Conservation (phyloP, 2,888 invertebrate species). For the Drosophila villosipedis region DNA sequence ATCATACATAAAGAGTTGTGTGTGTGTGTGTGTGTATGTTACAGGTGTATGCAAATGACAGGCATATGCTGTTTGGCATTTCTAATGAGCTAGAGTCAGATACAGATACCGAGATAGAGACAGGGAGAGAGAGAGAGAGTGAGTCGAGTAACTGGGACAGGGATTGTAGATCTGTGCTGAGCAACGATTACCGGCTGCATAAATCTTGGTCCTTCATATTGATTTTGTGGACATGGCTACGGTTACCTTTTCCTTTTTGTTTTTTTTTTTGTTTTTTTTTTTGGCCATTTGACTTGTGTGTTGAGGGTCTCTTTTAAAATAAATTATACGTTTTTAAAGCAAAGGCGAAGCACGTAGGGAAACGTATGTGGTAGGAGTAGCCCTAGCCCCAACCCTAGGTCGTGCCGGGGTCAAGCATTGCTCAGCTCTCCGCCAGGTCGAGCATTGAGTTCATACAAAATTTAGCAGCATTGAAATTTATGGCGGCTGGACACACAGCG, state of each 20-base stretch:
- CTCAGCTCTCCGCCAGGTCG: conserved; percentile 7
- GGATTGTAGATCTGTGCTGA: conserved; percentile 55
- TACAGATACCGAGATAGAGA: conserved; percentile 14
- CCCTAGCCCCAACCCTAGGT: conserved; percentile 13
- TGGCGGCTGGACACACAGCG: conserved; percentile 76
- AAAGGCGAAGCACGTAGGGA: conserved; percentile 60
- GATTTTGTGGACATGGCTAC: conserved; percentile 57
- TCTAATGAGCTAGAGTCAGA: conserved; percentile 69
- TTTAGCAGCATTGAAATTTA: conserved; percentile 79
- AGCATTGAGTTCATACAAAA: conserved; percentile 67
- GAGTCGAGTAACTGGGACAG: not conserved
- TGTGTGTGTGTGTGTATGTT: conserved; percentile 29
- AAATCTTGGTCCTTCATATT: conserved; percentile 72
- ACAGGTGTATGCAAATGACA: conserved; percentile 74
- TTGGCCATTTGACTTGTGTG: conserved; percentile 46
- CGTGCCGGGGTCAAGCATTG: conserved; percentile 38
- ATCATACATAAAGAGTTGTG: conserved; percentile 75
- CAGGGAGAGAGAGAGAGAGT: not conserved
- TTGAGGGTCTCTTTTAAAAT: conserved; percentile 75
- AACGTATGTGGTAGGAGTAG: conserved; percentile 15
- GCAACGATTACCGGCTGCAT: conserved; percentile 76
- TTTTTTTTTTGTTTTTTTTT: conserved; percentile 13
- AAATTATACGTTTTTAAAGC: conserved; percentile 80
- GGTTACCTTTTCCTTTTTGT: conserved; percentile 21
- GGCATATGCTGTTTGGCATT: conserved; percentile 77